Conservation (phyloP, 2,888 invertebrate genomes). For the Stratiomys singularior region DNA sequence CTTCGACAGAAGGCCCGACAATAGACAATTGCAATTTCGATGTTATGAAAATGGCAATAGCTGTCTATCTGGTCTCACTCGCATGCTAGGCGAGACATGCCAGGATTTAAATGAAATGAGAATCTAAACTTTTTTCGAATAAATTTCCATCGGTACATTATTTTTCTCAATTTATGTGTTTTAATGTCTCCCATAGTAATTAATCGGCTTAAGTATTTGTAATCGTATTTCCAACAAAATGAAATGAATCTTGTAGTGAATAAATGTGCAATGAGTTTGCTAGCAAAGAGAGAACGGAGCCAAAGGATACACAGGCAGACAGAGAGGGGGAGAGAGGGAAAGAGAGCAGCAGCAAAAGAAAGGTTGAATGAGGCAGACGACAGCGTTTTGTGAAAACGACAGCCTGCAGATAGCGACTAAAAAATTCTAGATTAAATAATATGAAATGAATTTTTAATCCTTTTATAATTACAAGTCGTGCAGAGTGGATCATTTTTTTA, state of each 20-base stretch:
- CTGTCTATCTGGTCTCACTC: not conserved
- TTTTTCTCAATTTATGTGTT: conserved; percentile 31
- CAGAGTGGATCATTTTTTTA: not conserved
- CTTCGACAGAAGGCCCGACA: not conserved
- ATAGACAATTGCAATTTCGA: not conserved
- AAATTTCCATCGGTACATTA: not conserved
- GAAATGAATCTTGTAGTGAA: not conserved
- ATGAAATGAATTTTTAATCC: conserved; percentile 41
- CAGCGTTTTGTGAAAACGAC: too few species aligned
- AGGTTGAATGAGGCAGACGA: too few species aligned
- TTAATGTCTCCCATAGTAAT: conserved; percentile 26
- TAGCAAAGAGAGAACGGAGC: too few species aligned
- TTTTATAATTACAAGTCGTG: conserved; percentile 35
- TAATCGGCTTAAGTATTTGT: conserved; percentile 41
- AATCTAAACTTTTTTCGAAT: not conserved
- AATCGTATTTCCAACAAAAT: conserved; percentile 15
- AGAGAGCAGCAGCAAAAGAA: too few species aligned
- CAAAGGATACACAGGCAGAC: too few species aligned
- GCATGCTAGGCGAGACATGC: not conserved
- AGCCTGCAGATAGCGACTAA: not conserved
- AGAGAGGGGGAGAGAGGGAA: too few species aligned
- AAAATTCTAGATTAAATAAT: conserved; percentile 26
- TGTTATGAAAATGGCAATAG: not conserved
- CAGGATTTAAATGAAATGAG: not conserved
- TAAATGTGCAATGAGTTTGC: too few species aligned